Evolutionary conservation across 2,888 invertebrate genomes (phyloP).

Genomic region (Lasioglossum leucozonium): DNA sequence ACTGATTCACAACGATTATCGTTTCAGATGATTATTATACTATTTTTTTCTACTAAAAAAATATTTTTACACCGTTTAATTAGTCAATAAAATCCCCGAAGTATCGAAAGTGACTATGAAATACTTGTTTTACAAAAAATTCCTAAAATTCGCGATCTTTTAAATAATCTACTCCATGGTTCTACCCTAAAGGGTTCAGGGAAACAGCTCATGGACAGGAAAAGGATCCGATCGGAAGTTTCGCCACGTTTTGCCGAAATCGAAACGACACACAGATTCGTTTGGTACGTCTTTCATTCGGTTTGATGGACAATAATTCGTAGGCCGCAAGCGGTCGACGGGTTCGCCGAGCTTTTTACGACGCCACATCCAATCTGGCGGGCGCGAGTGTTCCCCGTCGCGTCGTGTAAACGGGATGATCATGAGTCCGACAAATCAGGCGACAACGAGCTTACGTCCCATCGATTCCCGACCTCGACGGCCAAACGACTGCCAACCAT

Average conservation of each 20-base stretch:
- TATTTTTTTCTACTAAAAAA: too few relatives aligned
- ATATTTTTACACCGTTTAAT: too few relatives aligned
- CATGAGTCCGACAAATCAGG: conserved; percentile 56
- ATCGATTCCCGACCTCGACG: conserved; percentile 11
- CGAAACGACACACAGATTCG: conserved; percentile 57
- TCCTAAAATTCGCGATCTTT: too few relatives aligned
- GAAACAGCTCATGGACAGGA: not conserved
- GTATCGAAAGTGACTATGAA: too few relatives aligned
- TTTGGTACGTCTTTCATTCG: conserved; percentile 62
- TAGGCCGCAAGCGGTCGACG: conserved; percentile 61
- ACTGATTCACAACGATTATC: too few relatives aligned
- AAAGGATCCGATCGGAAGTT: not conserved
- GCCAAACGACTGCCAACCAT: not conserved
- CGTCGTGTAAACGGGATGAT: conserved; percentile 5
- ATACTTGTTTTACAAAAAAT: too few relatives aligned
- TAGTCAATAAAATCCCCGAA: too few relatives aligned
- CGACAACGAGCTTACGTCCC: conserved; percentile 12
- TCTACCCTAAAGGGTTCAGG: not conserved
- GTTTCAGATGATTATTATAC: too few relatives aligned
- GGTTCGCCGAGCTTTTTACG: conserved; percentile 72
- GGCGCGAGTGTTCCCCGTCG: conserved; percentile 18
- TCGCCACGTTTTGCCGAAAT: not conserved
- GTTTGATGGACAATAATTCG: conserved; percentile 69
- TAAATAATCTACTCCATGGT: too few relatives aligned
- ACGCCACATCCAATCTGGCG: conserved; percentile 75